A percentile compares a stretch with the other conserved stretches of the same genome.
phyloP scores from a whole-genome alignment of 2,113 vertebrate genomes.

The Nothocercus julius region DNA sequence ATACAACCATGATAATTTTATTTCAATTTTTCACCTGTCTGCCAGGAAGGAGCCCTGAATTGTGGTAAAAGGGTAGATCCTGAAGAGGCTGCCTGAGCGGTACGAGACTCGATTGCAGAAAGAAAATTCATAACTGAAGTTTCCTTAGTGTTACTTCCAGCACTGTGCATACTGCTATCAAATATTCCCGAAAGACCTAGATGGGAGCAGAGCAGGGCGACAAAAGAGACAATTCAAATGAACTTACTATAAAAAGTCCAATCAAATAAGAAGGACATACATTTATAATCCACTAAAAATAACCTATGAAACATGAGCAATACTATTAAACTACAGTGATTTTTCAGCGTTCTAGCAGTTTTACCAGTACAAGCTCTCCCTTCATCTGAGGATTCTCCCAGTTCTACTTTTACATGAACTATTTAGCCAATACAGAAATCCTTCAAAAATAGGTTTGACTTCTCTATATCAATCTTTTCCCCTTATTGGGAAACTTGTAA shows the following conservation, averaged over 20 bases:
- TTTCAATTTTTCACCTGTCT: conserved; percentile 83
- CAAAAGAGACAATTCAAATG: conserved; percentile 15
- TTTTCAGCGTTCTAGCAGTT: not conserved
- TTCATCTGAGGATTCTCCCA: not conserved
- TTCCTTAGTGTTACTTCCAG: conserved; percentile 90
- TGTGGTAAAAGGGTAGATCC: conserved; percentile 91
- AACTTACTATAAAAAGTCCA: not conserved
- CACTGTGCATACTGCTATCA: conserved; percentile 83
- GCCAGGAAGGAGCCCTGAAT: conserved; percentile 94
- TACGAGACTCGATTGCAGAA: conserved; percentile 91
- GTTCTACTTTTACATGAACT: not conserved
- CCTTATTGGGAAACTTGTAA: not conserved
- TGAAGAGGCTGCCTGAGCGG: conserved; percentile 90
- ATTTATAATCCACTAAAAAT: not conserved
- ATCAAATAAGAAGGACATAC: not conserved
- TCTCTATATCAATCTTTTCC: not conserved
- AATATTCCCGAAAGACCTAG: conserved; percentile 87
- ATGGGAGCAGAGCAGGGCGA: not conserved
- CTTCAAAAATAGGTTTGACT: not conserved
- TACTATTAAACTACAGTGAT: not conserved
- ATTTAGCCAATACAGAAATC: not conserved
- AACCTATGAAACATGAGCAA: not conserved
- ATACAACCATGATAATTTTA: not conserved
- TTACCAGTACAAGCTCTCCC: not conserved
- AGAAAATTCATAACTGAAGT: conserved; percentile 96